Evolutionary conservation across 2,797 vertebrate species (phyloP).

Genomic region (Otus scops): DNA sequence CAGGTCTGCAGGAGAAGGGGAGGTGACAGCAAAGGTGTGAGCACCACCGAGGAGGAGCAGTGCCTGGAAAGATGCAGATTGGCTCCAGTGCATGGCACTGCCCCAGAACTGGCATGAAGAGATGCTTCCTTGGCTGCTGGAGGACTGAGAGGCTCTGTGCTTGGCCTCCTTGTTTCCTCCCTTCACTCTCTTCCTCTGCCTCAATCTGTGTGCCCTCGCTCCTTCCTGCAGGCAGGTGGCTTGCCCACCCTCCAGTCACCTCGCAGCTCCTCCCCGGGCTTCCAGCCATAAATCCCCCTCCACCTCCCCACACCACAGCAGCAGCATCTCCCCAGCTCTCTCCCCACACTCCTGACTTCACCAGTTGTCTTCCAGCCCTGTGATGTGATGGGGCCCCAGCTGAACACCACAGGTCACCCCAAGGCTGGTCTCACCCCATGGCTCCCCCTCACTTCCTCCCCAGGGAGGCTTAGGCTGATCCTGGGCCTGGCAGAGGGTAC

Average conservation of each 20-base stretch:
- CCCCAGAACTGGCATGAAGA: neutral
- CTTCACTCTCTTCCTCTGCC: neutral
- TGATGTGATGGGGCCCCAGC: neutral
- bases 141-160: neutral
- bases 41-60: neutral
- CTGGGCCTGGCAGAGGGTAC: neutral
- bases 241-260: accelerated
- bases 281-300: neutral
- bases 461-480: neutral
- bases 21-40: accelerated
- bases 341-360: neutral
- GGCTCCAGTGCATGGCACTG: neutral
- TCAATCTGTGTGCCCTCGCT: accelerated
- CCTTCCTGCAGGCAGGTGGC: accelerated
- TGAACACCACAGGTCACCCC: neutral
- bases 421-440: neutral
- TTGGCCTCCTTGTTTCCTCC: neutral
- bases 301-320: neutral
- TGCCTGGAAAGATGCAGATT: neutral
- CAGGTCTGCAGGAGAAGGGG: neutral
- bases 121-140: neutral
- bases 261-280: neutral
- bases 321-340: neutral
- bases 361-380: accelerated
- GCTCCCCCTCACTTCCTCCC: neutral